These are phyloP conservation scores for Taphrorychus bicolor DNA, from an alignment of 2,888 invertebrate species.

Conservation along the genomic window DNA sequence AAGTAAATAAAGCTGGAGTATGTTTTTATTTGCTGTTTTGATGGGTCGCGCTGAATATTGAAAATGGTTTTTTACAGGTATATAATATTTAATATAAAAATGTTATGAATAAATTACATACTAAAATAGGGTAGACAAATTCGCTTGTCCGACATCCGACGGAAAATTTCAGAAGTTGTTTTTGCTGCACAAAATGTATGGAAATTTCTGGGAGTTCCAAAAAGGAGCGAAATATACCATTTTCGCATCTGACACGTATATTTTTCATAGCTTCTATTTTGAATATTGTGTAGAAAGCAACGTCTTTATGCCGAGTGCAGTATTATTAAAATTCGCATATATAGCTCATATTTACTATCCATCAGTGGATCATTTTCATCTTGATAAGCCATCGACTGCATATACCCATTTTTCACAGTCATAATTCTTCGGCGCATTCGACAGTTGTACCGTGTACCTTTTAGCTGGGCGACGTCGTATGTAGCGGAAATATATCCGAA, in stretches of 20 bases:
- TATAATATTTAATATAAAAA: too few relatives aligned
- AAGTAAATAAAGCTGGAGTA: background rate
- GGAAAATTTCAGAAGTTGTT: background rate
- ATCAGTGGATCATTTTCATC: too few relatives aligned
- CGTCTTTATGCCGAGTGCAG: background rate
- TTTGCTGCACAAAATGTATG: background rate
- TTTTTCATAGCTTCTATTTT: background rate
- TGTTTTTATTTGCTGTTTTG: background rate
- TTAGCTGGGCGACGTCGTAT: conserved; percentile 17
- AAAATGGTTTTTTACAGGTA: too few relatives aligned
- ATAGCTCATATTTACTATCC: background rate
- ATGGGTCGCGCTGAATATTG: background rate
- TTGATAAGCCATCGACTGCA: conserved; percentile 10
- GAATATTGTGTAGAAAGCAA: background rate
- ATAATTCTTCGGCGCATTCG: conserved; percentile 19
- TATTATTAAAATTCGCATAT: too few relatives aligned
- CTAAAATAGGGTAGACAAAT: background rate
- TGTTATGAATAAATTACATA: too few relatives aligned
- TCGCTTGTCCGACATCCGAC: background rate
- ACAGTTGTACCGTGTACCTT: conserved; percentile 29
- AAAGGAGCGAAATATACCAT: background rate
- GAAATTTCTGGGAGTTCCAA: background rate
- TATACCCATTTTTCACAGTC: conserved; percentile 17
- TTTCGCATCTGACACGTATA: background rate
- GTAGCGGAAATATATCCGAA: conserved; percentile 25